A percentile compares a stretch with the other conserved stretches of the same genome.
phyloP scores from a whole-genome alignment of 2,797 vertebrate genomes.

The Macropus fuliginosus region DNA sequence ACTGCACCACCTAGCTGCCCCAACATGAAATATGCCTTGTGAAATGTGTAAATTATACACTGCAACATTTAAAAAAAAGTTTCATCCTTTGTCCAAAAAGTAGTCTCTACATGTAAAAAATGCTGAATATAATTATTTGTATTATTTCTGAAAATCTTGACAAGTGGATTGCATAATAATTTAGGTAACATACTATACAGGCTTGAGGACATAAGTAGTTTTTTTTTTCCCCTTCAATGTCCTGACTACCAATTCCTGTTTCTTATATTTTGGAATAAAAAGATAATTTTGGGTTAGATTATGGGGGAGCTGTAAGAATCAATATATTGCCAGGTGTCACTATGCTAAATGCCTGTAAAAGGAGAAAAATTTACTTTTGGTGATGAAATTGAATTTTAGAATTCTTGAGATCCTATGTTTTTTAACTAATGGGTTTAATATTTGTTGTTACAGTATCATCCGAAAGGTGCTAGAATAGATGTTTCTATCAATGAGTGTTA shows the following conservation, averaged over 20 bases:
- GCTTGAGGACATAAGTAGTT: background rate
- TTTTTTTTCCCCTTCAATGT: background rate
- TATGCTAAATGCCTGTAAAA: background rate
- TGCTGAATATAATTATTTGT: background rate
- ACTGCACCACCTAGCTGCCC: background rate
- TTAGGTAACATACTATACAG: too few species aligned
- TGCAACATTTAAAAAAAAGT: too few species aligned
- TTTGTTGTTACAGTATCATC: constrained; percentile 92
- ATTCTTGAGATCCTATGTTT: constrained; percentile 27
- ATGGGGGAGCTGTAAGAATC: background rate
- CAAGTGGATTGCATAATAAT: background rate
- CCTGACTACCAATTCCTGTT: background rate
- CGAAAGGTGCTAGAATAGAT: constrained; percentile 99
- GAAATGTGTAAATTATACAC: background rate
- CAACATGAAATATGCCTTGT: background rate
- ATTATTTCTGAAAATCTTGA: background rate
- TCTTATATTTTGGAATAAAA: background rate
- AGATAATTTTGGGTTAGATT: background rate
- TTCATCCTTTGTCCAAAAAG: background rate
- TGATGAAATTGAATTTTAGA: background rate
- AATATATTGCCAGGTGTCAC: background rate
- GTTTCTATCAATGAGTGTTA: constrained; percentile 99
- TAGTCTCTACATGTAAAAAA: background rate
- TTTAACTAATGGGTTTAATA: constrained; percentile 50
- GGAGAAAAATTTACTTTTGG: background rate